A percentile compares a stretch with the other conserved stretches of the same genome.
These are phyloP conservation scores for Drymonia ruficornis DNA, from an alignment of 2,888 invertebrate genomes.

Conservation along the genomic window DNA sequence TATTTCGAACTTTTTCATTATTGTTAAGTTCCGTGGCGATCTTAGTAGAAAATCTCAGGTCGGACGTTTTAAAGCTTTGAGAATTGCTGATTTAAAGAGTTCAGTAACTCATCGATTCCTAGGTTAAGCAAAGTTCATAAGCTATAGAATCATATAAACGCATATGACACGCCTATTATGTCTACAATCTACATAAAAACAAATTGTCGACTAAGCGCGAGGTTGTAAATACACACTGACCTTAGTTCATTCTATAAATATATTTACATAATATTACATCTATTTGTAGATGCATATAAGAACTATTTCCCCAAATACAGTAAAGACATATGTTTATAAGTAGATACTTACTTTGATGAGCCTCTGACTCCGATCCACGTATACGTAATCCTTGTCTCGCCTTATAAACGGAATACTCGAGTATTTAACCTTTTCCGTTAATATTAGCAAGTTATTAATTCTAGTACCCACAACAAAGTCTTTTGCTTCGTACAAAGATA, in stretches of 20 bases:
- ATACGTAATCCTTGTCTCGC: slow-evolving; percentile 70
- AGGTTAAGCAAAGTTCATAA: no score
- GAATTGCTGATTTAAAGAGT: no score
- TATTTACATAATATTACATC: background rate
- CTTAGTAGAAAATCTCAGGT: no score
- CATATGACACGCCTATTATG: no score
- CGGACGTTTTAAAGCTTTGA: no score
- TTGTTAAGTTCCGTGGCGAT: no score
- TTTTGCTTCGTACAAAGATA: slow-evolving; percentile 57
- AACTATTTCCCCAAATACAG: no score
- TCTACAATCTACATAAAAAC: slow-evolving; percentile 13
- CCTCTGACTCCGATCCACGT: slow-evolving; percentile 65
- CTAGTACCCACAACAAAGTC: slow-evolving; percentile 67
- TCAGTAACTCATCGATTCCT: no score
- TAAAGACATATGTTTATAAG: no score
- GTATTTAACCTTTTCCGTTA: slow-evolving; percentile 66
- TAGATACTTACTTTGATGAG: slow-evolving; percentile 64
- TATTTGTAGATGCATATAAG: background rate
- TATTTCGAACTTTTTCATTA: no score
- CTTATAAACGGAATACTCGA: slow-evolving; percentile 57
- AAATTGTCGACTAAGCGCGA: slow-evolving; percentile 12
- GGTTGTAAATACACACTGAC: background rate
- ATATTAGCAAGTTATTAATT: slow-evolving; percentile 70
- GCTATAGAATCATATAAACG: no score
- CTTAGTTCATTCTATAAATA: slow-evolving; percentile 11